Evolutionary conservation across 1,140 invertebrate genomes (phyloP), one percentile per base, ranked within the genome.

Genomic region (Bombus sylvicola): DNA sequence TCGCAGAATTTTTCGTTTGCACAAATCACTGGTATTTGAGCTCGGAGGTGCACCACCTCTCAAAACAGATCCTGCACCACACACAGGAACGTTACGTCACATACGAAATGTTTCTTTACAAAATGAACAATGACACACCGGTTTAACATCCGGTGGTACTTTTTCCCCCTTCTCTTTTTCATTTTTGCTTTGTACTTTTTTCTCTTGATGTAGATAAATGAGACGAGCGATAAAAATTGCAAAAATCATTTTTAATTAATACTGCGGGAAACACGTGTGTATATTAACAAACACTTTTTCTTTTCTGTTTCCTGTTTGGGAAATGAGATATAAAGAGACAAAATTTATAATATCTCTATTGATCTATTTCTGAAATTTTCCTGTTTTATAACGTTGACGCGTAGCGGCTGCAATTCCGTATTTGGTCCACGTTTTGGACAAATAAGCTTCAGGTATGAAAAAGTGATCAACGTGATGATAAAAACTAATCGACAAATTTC

Each of bases 1-100:
- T 31, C 28, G 37, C 57, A 31, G 34, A 77, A 47, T 41, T 41
- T 25, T 62, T 22, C n/a, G 15, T 31, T n/a, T 37, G 18, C 34
- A 18, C 71, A 25, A 39, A 68, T 39, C 31, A 43, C 28, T 31
- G 13, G 13, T 31, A 6, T 18, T 64, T 62, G 28, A 41, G 10
- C 31, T 57, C 92, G 96, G 94, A 94, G 96, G 92, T 81, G 87
- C 91, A 86, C 93, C 94, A 88, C 93, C 93, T 91, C 95, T 92
- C 91, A 94, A 88, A 91, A 94, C 90, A 90, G 92, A 93, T 85
- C 95, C 94, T 95, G 92, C 94, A 93, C 92, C 92, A 93, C 92
- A 95, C 89, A 95, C 92, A 95, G 90, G n/a, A n/a, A n/a, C n/a
- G n/a, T n/a, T n/a, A n/a, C n/a, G 92, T 89, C 92, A 92, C 90